These are phyloP conservation scores for Paramisgurnus dabryanus DNA, from an alignment of 2,113 vertebrate genomes.

Conservation along the genomic window DNA sequence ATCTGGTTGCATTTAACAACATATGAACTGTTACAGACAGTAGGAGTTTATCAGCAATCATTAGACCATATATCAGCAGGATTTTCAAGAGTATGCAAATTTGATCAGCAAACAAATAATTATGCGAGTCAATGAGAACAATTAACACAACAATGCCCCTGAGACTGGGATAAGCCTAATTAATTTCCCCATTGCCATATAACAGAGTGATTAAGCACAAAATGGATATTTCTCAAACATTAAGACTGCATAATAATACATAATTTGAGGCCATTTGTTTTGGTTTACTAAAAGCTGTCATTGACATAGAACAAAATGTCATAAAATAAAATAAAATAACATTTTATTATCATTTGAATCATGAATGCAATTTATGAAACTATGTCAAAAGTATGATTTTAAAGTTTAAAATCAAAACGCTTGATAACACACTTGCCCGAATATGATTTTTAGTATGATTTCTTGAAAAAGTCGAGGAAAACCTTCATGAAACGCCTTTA, in stretches of 20 bases:
- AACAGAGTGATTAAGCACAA: slow-evolving; percentile 2
- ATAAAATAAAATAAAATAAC: too few species aligned
- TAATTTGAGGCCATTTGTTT: background rate
- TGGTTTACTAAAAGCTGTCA: background rate
- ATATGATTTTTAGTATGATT: background rate
- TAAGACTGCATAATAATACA: background rate
- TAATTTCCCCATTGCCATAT: slow-evolving; percentile 39
- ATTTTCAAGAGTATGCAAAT: slow-evolving; percentile 44
- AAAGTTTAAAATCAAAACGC: too few species aligned
- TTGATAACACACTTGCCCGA: too few species aligned
- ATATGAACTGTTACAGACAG: slow-evolving; percentile 15
- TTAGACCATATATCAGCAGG: slow-evolving; percentile 31
- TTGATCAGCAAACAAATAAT: slow-evolving; percentile 51
- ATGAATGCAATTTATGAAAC: too few species aligned
- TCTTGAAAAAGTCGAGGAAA: background rate
- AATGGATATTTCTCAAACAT: slow-evolving; percentile 3
- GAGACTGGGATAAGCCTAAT: slow-evolving; percentile 46
- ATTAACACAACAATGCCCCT: slow-evolving; percentile 52
- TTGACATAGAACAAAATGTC: background rate
- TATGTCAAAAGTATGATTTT: too few species aligned
- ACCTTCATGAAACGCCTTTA: background rate
- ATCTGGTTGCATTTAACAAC: slow-evolving; percentile 25
- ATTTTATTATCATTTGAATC: too few species aligned
- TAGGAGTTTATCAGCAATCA: slow-evolving; percentile 16
- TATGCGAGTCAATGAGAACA: slow-evolving; percentile 52